Evolutionary conservation across 2,888 invertebrate genomes (phyloP), one percentile per base, ranked within the genome.

Genomic region (Drosophila sordidula): DNA sequence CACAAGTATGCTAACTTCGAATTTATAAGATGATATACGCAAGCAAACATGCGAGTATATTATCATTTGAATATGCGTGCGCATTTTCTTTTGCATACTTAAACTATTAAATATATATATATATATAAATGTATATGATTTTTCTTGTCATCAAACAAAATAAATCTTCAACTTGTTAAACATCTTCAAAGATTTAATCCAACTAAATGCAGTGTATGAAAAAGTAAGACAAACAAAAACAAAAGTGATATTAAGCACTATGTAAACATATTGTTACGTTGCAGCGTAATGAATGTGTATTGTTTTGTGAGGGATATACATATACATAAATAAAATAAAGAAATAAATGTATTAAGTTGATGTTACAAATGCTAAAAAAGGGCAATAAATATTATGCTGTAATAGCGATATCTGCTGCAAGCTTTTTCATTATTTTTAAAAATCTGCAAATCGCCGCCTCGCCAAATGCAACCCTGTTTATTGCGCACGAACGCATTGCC

Each of bases 221-320:
- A 63, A 66, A 44, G 34, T 61, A 68, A 74, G 69, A 71, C 71
- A 72, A 46, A 68, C 57, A 66, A 62, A 66, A 52, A 56, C 50
- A 26, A 75, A 87, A 83, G 83, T 84, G 83, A 84, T 84, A 84
- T 82, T 82, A 74, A 82, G 72, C 83, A 87, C 83, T 85, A 82
- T 87, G 76, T 85, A 87, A 87, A 68, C 71, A 76, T 74, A 76
- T 85, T 87, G 75, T 84, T 87, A 82, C 82, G 82, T 74, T 72
- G 63, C 67, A 68, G 58, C 87, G 86, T 84, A 85, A 84, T 64
- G 52, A 74, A 81, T 85, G 76, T 70, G 80, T 73, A 79, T 85
- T 84, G 83, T 84, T 84, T 84, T 76, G 82, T 76, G 82, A 87
- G 61, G 69, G 76, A 87, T 85, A 85, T 83, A 84, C 80, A 87